A percentile compares a stretch with the other conserved stretches of the same genome.
These are phyloP conservation scores for Amniataba percoides DNA, from an alignment of 2,797 vertebrate species.

Conservation along the genomic window DNA sequence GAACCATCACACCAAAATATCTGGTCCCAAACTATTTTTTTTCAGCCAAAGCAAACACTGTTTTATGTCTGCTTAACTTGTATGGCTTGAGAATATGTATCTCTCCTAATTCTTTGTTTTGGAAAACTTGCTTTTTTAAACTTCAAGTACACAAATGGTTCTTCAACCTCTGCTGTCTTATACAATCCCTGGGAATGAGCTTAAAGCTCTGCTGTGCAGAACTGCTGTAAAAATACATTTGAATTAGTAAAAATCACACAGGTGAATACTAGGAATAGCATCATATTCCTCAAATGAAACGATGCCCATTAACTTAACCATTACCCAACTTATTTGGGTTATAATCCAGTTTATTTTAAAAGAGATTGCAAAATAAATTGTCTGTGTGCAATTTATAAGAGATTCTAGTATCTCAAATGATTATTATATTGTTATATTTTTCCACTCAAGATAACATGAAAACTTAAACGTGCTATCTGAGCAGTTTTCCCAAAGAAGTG, in stretches of 20 bases:
- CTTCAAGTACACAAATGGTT: background rate
- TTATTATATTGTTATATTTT: no score
- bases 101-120: background rate
- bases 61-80: background rate
- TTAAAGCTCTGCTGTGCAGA: background rate
- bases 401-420: background rate
- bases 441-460: background rate
- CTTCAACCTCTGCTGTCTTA: conserved; percentile 13
- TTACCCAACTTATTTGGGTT: background rate
- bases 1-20: conserved; percentile 22
- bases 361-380: no score
- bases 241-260: background rate
- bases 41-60: conserved; percentile 14
- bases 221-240: background rate
- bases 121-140: background rate
- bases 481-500: background rate
- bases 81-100: background rate
- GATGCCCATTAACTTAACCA: background rate
- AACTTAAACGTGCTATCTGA: background rate
- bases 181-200: conserved; percentile 5
- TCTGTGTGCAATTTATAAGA: no score
- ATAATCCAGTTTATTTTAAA: no score
- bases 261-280: background rate
- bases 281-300: background rate
- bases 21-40: conserved; percentile 11